Evolutionary conservation across 23 tunicate genomes (phyloP), one percentile per base, ranked within the genome.

Genomic region (Clavelina lepadiformis): DNA sequence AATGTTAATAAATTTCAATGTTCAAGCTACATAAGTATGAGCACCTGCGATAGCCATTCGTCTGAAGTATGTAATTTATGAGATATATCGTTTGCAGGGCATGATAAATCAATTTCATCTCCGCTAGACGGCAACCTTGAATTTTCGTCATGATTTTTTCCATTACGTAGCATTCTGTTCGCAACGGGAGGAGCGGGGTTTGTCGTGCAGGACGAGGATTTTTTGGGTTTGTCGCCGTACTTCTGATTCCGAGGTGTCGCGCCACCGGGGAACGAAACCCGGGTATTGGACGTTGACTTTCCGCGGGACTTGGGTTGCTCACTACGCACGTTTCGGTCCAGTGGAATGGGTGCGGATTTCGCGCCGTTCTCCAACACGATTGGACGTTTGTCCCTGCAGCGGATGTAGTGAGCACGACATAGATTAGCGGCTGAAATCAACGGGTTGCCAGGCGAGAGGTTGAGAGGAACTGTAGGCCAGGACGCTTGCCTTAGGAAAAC

Each of bases 31-130:
- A 60, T 29, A 29, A 23, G 66, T 53, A 53, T n/a, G n/a, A 63
- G 3, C 26, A 83, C 91, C 91, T 83, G 91, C 15, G 91, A 68
- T 18, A 75, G 63, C 91, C 91, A 83, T 38, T 83, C 91, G 15
- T 83, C 91, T 8, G 72, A 66, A 27, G 49, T 37, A 28, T n/a
- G n/a, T n/a, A n/a, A n/a, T n/a, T n/a, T n/a, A n/a, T n/a, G n/a
- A n/a, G n/a, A n/a, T n/a, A n/a, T 41, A 41, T 15, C 49, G 15
- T 35, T 35, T 3, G 49, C 76, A 50, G 18, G 65, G 22, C 11
- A n/a, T 21, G 22, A 31, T 21, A 28, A 57, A 15, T 15, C 49
- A 8, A 8, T 41, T 41, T 8, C 13, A 41, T 41, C 49, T 41
- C 15, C 49, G 49, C 49, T 41, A 41, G n/a, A n/a, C n/a, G n/a